Evolutionary conservation across 2,797 vertebrate species (phyloP).

Genomic region (Neosilurus hyrtlii): DNA sequence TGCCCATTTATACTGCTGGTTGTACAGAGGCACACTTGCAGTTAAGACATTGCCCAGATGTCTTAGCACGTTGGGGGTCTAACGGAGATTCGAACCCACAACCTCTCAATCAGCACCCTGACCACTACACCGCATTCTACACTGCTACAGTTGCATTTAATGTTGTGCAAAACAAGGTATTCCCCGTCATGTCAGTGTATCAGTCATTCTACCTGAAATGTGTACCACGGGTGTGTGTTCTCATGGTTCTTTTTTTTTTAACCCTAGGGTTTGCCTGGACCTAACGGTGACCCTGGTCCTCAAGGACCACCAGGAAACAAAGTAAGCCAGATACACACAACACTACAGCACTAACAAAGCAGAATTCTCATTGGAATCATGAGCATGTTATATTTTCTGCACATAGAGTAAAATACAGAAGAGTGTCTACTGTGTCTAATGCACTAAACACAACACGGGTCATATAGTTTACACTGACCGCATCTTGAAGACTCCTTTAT

Average conservation of each 20-base stretch:
- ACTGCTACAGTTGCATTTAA: no score
- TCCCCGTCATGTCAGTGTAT: background rate
- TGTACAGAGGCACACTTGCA: no score
- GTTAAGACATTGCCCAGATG: no score
- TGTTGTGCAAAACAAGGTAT: no score
- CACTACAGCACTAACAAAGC: background rate
- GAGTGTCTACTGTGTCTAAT: background rate
- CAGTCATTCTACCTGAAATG: background rate
- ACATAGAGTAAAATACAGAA: background rate
- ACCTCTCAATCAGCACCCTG: no score
- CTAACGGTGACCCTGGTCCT: slow-evolving; percentile 77
- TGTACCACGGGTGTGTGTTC: background rate
- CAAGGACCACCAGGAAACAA: slow-evolving; percentile 82
- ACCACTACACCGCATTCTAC: no score
- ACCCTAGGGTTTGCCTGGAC: slow-evolving; percentile 78
- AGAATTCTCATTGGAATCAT: background rate
- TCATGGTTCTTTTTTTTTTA: background rate
- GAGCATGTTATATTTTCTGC: background rate
- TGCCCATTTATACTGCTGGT: no score
- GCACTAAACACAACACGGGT: background rate
- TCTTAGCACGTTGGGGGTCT: no score
- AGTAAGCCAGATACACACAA: slow-evolving; percentile 64
- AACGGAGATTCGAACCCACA: no score
- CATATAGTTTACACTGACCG: background rate
- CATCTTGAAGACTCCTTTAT: no score